Base-by-base conservation (phyloP, 2,888 invertebrate species). In the Volucella inflata region DNA sequence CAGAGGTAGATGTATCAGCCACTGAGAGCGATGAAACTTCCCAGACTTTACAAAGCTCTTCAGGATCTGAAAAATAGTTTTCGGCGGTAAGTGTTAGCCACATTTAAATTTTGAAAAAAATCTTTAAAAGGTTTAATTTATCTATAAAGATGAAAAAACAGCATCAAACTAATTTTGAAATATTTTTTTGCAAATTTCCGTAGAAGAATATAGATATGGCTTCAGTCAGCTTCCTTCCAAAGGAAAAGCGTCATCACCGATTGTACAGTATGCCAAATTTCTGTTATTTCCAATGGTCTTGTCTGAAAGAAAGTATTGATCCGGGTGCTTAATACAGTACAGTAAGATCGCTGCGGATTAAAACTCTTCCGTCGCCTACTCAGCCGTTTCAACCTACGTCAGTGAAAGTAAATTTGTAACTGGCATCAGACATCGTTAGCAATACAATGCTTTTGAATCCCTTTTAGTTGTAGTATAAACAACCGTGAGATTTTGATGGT, bases 201-300 rank as follows among this genome's bases (percentile, higher is more conserved):
- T 38, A 8, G 38, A 3, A 21, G 3, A 21, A 12, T 57, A 77
- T 21, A 72, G 75, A 59, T 77, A 87, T 2, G 87, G 87, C 36
- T 87, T 87, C 53, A 87, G 57, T 16, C 87, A 14, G 70, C 81
- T 53, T 3, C 42, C 48, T 55, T 81, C 50, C 38, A 87, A n/a
- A 9, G 88, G 70, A 62, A 87, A 87, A 8, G 87, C 87, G 60
- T 87, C 80, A 57, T 87, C 87, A 11, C 57, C 76, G 10, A 80
- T 74, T 71, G 79, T 57, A 48, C 75, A 75, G 17, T 84, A 82
- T 9, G 87, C 77, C 14, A 87, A 40, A 9, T 2, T 46, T 42
- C 72, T 40, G 17, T 76, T 76, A 36, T 76, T 78, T 14, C 81
- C 79, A 11, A 87, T 85, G 8, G 17, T 8, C n/a, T 42, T 36